Base-by-base conservation (phyloP, 2,888 invertebrate species). In the Itoplectis maculator region DNA sequence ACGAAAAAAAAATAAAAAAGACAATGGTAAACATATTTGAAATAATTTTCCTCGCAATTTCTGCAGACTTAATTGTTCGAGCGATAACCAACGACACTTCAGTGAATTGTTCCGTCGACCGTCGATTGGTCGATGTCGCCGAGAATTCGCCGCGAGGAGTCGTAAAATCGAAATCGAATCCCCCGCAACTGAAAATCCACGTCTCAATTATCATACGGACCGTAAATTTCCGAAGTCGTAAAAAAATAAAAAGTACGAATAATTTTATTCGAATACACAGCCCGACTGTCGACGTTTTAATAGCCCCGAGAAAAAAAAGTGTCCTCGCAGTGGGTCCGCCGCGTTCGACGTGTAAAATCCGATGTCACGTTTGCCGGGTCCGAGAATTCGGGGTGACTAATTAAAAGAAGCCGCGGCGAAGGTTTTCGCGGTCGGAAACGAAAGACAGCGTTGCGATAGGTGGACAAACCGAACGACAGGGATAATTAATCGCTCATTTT, bases 401-500 rank as follows among this genome's bases (percentile, higher is more conserved):
- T 72, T 72, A 61, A 65, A n/a, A 72, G 20, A 72, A 72, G 29
- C 63, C 37, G n/a, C 29, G 37, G n/a, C n/a, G n/a, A n/a, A n/a
- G n/a, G n/a, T n/a, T 61, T 59, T 15, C 51, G 35, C n/a, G 11
- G n/a, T 0, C 4, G 37, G 18, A 61, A 18, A 51, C 51, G 13
- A 51, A 51, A 76, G 23, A 9, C 13, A 18, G 45, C 29, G 18
- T 13, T 47, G 11, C 18, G 35, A 18, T 35, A 59, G 15, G 29
- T 5, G 13, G 35, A 20, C 18, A 29, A 2, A n/a, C 13, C 45
- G 37, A 11, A 8, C n/a, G 61, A 37, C 40, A n/a, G 68, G 11
- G 20, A 20, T 56, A 69, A 80, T 80, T 56, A 56, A 80, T 80
- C 69, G 20, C 15, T 61, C 15, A 18, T 37, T 11, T 40, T 61